Conservation (phyloP, 2,797 vertebrate genomes). For the Lutjanus campechanus region DNA sequence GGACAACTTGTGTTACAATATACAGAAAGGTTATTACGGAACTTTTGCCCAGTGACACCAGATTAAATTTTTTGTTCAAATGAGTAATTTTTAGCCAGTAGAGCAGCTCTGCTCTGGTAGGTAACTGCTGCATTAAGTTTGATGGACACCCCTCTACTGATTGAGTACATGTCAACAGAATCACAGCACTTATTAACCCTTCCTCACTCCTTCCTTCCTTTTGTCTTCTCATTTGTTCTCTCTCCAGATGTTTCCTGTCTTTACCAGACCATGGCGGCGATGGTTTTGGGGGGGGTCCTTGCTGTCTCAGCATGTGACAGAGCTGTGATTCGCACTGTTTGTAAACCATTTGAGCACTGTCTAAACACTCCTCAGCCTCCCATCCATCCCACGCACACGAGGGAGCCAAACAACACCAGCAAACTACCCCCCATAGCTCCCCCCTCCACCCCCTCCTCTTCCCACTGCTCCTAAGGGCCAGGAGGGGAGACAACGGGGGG, state of each 20-base stretch:
- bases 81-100: too few relatives aligned
- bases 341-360: constrained; percentile 84
- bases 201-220: constrained; percentile 7
- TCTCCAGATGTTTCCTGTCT: constrained; percentile 81
- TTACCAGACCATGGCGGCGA: constrained; percentile 39
- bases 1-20: too few relatives aligned
- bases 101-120: too few relatives aligned
- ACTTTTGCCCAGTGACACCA: too few relatives aligned
- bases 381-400: constrained; percentile 66
- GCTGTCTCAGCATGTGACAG: constrained; percentile 71
- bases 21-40: too few relatives aligned
- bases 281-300: constrained; percentile 30
- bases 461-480: constrained; percentile 10
- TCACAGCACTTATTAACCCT: constrained; percentile 9
- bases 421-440: constrained; percentile 47
- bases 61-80: too few relatives aligned
- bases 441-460: not conserved
- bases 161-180: not conserved
- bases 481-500: constrained; percentile 42
- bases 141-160: not conserved
- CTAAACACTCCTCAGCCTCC: constrained; percentile 84
- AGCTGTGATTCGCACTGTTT: constrained; percentile 80
- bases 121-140: not conserved
- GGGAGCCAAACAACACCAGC: constrained; percentile 66
- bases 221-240: constrained; percentile 26